These are phyloP conservation scores for Ramazzottius varieornatus DNA, from an alignment of 2,888 invertebrate species.

Conservation along the genomic window DNA sequence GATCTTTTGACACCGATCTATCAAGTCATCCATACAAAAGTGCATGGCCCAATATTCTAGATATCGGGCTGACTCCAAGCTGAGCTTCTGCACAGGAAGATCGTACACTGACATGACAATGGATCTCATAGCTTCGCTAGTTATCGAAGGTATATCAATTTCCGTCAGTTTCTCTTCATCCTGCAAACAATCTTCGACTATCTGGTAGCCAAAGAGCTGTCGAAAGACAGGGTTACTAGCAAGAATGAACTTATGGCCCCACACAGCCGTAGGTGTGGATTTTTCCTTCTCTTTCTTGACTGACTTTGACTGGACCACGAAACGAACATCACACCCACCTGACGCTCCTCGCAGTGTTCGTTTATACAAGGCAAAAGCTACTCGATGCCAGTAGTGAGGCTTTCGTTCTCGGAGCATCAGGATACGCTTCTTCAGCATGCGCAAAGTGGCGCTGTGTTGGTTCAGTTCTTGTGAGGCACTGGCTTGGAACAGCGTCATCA, in stretches of 20 bases:
- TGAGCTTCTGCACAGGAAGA: background rate
- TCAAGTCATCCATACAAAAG: background rate
- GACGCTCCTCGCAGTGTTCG: background rate
- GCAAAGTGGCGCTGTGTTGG: background rate
- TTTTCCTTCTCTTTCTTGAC: background rate
- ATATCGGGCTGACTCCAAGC: background rate
- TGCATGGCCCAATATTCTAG: background rate
- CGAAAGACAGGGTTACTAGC: background rate
- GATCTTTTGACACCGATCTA: background rate
- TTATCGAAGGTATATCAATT: background rate
- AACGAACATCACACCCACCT: background rate
- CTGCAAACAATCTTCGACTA: background rate
- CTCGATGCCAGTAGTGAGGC: background rate
- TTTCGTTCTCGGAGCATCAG: background rate
- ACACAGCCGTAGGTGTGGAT: background rate
- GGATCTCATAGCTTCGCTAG: background rate
- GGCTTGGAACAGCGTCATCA: background rate
- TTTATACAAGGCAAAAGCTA: background rate
- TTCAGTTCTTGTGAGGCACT: background rate
- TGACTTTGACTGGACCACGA: background rate
- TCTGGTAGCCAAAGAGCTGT: background rate
- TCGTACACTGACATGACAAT: background rate
- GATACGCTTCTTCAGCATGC: background rate
- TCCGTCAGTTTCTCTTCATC: background rate
- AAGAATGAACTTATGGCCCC: background rate